Evolutionary conservation across 30 jellyfish, hydroid and myxozoan genomes (phyloP), one percentile per base, ranked within the genome.

Genomic region (Sanderia malayensis): DNA sequence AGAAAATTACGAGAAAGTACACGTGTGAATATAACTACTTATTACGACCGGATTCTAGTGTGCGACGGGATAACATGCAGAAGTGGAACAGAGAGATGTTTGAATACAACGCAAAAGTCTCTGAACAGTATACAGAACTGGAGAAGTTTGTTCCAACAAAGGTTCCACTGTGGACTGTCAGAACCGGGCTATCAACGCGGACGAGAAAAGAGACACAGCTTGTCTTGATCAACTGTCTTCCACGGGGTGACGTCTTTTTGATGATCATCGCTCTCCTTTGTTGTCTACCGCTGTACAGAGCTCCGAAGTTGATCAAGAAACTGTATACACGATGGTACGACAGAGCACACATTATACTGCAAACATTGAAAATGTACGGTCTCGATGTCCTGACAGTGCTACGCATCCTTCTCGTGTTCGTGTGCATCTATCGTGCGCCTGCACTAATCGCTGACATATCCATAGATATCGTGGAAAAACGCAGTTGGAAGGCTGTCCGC

Each of bases 351-450:
- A 91, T 91, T 41, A 73, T 91, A 0, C 11, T 79, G 2, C 22
- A 30, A n/a, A 91, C 98, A 20, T 19, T 77, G 17, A 74, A 67
- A 29, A 96, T 83, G 57, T 77, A 84, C 52, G 86, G 90, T 33
- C 46, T 58, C 11, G 98, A 91, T 68, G 30, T 82, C 17, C 25
- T 91, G 30, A 76, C 98, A 10, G 17, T 91, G 11, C 31, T 78
- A 44, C 83, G 82, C 45, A 84, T 91, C 31, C 23, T 91, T 20
- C 33, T 91, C 34, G 96, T 84, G 44, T 2, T 91, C 2, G n/a
- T 72, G 37, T 84, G 41, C 74, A 6, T 91, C 17, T 91, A 91
- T 58, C 94, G 98, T n/a, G 98, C 98, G 0, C 98, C 98, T 22
- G 33, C 74, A 4, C 49, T 91, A 67, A 23, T 91, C 1, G 85